A percentile compares a stretch with the other conserved stretches of the same genome.
These are phyloP conservation scores for Ctenicera cuprea DNA, from an alignment of 2,888 invertebrate genomes.

Conservation along the genomic window DNA sequence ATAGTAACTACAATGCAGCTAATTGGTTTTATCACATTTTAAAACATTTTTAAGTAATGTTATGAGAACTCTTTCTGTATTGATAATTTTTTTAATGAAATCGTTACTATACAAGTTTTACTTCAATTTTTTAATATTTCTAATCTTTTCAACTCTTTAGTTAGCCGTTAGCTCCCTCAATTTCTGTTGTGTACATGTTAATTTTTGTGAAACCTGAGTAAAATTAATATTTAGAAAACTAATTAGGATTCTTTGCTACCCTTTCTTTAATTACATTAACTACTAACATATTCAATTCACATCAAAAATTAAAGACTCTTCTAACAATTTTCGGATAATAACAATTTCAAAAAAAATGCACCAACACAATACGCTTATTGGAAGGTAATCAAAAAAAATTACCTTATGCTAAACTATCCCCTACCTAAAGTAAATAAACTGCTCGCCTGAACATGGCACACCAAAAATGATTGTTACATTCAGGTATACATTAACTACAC, in stretches of 20 bases:
- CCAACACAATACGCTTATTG: no score
- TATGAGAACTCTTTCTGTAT: background rate
- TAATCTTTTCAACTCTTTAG: no score
- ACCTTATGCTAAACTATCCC: background rate
- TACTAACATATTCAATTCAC: no score
- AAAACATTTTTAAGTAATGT: conserved; percentile 6
- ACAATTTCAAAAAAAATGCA: background rate
- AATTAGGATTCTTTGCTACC: no score
- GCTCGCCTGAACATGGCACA: background rate
- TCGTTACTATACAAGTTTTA: background rate
- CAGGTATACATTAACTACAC: background rate
- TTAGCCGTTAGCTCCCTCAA: no score
- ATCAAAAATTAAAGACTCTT: no score
- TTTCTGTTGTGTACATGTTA: no score
- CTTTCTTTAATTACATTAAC: no score
- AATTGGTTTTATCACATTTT: conserved; percentile 27
- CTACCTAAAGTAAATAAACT: background rate
- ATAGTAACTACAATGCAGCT: conserved; percentile 22
- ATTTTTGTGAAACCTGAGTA: no score
- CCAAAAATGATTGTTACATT: background rate
- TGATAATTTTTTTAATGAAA: background rate
- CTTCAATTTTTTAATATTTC: no score
- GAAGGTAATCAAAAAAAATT: background rate
- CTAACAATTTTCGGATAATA: background rate
- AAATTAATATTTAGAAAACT: no score